A percentile compares a stretch with the other conserved stretches of the same genome.
Evolutionary conservation across 2,113 vertebrate genomes (phyloP).

Genomic region (Gallinago undulata): DNA sequence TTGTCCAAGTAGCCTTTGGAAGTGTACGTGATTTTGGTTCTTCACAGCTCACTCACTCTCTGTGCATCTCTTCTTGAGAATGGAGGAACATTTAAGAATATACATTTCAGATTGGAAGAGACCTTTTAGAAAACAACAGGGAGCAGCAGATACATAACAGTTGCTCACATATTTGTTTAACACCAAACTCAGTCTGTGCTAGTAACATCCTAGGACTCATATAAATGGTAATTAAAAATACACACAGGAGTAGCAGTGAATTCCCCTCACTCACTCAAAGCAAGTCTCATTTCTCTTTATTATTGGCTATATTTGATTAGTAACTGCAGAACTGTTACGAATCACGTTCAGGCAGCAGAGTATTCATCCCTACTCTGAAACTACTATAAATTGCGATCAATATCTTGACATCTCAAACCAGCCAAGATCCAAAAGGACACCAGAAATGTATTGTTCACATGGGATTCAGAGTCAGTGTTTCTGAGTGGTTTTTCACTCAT

Average conservation of each 20-base stretch:
- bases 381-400: background rate
- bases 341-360: background rate
- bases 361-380: background rate
- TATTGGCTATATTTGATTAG: background rate
- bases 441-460: background rate
- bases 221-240: background rate
- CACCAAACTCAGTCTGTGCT: background rate
- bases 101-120: background rate
- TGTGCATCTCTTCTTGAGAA: fast-evolving
- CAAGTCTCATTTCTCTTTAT: background rate
- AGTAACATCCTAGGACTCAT: background rate
- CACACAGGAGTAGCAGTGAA: background rate
- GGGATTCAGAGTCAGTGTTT: background rate
- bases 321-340: background rate
- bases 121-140: background rate
- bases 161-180: background rate
- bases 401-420: background rate
- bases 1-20: background rate
- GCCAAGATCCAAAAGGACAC: background rate
- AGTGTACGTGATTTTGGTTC: background rate
- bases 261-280: background rate
- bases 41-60: fast-evolving
- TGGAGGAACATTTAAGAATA: background rate
- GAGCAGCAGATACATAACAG: background rate
- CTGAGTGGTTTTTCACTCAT: background rate